Base-by-base conservation (phyloP, 2,888 invertebrate species). In the Acanthopleura granulata region DNA sequence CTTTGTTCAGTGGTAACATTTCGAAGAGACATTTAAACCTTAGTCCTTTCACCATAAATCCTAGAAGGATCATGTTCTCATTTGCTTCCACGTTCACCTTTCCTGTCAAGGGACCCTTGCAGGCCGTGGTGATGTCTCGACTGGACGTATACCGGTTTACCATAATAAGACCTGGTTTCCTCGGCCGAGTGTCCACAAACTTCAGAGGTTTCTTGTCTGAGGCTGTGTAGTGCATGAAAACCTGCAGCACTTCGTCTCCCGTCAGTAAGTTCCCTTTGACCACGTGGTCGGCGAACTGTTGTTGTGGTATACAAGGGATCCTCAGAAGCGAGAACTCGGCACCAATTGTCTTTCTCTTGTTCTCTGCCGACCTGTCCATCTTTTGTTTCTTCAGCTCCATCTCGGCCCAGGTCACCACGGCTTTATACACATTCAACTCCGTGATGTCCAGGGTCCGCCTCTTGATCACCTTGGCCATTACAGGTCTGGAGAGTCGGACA, bases 391-490 rank as follows among this genome's bases (percentile, higher is more conserved):
- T 71, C n/a, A 40, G 15, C n/a, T 79, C 76, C 25, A 61, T 51
- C n/a, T 78, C 75, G 0, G 81, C 77, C 81, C 81, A 81, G 14
- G 9, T 49, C 15, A 79, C 22, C 18, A 79, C 25, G 4, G 74
- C 79, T 11, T 77, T 72, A 57, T 75, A 81, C 18, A 81, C 78
- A 15, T 66, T 14, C 16, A 75, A 70, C 51, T 81, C 81, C 14
- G 78, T 75, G 14, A 78, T 77, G 72, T 77, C 75, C 4, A 81
- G 75, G 16, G 78, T 75, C 72, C 79, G 77, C 14, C 79, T 74
- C 22, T 75, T 77, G 1, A 78, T 74, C 27, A 81, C 66, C 1
- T 73, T 72, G 18, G 78, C 77, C 4, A 81, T 74, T n/a, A 78
- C 78, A 15, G 75, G 61, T 9, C 61, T 62, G 40, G 78, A 78